phyloP scores from a whole-genome alignment of 2,797 vertebrate genomes.

The Sus cebifrons region DNA sequence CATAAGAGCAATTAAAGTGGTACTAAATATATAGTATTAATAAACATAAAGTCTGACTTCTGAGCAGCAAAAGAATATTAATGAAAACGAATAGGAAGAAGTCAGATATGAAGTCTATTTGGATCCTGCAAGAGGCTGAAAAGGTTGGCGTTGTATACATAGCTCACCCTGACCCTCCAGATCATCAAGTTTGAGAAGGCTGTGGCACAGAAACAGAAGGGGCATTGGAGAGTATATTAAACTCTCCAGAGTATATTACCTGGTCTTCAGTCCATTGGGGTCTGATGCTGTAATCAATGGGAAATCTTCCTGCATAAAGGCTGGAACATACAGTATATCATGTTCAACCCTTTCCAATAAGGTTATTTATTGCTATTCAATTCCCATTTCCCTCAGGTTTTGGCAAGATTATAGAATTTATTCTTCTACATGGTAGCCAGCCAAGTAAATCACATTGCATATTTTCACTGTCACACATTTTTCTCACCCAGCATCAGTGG shows the following conservation, averaged over 20 bases:
- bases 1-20: not conserved
- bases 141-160: not conserved
- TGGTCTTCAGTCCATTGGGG: not conserved
- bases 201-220: not conserved
- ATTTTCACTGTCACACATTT: slow-evolving; percentile 26
- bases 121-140: not conserved
- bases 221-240: slow-evolving; percentile 62
- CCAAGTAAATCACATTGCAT: slow-evolving; percentile 72
- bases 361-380: slow-evolving; percentile 80
- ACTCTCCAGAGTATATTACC: no score
- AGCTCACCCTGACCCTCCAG: slow-evolving; percentile 7
- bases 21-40: not conserved
- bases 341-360: slow-evolving; percentile 75
- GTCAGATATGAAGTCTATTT: slow-evolving; percentile 20
- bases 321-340: slow-evolving; percentile 69
- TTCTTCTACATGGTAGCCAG: slow-evolving; percentile 56
- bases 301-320: slow-evolving; percentile 61
- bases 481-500: not conserved
- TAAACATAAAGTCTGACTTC: not conserved
- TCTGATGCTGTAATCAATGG: slow-evolving; percentile 66
- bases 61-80: slow-evolving; percentile 23
- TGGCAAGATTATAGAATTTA: slow-evolving; percentile 83
- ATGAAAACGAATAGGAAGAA: slow-evolving; percentile 27
- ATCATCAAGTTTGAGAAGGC: slow-evolving; percentile 1
- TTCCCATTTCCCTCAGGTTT: slow-evolving; percentile 76